Percentiles rank a stretch among this genome's conserved stretches.
These are phyloP conservation scores for Thalpophila matura DNA, from an alignment of 2,888 invertebrate genomes.

Conservation along the genomic window DNA sequence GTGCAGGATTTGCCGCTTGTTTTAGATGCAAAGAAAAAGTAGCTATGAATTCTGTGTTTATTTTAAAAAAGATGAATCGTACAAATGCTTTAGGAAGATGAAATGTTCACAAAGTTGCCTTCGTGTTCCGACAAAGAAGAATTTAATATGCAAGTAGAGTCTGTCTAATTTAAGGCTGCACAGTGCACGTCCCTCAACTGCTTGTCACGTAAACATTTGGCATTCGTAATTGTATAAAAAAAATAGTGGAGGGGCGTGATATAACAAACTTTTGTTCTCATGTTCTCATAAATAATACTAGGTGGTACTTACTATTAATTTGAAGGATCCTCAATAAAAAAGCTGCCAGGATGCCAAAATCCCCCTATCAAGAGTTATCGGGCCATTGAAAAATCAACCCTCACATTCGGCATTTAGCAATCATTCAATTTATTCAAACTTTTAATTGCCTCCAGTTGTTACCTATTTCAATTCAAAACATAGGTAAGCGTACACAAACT, in stretches of 20 bases:
- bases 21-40: constrained; percentile 24
- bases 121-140: not conserved
- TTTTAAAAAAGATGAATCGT: constrained; percentile 38
- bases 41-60: constrained; percentile 31
- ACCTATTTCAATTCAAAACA: constrained; percentile 36
- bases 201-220: no score
- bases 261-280: no score
- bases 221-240: no score
- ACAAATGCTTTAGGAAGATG: constrained; percentile 8
- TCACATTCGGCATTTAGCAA: constrained; percentile 23
- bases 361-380: constrained; percentile 8
- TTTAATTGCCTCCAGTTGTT: constrained; percentile 40
- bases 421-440: constrained; percentile 39
- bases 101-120: constrained; percentile 4
- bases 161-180: no score
- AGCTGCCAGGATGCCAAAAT: constrained; percentile 10
- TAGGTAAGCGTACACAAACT: constrained; percentile 21
- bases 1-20: constrained; percentile 31
- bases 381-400: constrained; percentile 13
- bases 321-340: no score
- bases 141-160: constrained; percentile 19
- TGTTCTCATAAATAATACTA: no score
- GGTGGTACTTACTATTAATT: no score
- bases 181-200: no score
- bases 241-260: no score